Conservation (phyloP, 2,797 vertebrate genomes). For the Crenichthys baileyi region DNA sequence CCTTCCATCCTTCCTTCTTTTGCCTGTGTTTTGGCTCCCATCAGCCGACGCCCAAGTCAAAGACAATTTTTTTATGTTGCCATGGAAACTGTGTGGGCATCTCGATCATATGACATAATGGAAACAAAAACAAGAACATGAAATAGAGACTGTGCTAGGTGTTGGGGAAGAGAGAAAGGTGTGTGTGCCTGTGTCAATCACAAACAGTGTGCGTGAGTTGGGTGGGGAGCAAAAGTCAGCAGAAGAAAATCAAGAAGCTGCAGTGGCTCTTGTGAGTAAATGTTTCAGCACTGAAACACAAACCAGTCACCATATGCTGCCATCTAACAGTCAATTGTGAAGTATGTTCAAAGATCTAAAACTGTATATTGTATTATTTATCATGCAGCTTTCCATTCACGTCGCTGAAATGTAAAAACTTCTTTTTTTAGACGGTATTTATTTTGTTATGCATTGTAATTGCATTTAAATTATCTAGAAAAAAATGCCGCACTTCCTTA, state of each 20-base stretch:
- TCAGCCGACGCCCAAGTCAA: slow-evolving; percentile 49
- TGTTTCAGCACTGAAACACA: slow-evolving; percentile 15
- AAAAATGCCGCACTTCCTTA: background rate
- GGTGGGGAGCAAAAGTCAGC: slow-evolving; percentile 7
- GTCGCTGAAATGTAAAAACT: background rate
- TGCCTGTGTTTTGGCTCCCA: slow-evolving; percentile 36
- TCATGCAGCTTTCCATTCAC: background rate
- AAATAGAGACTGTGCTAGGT: slow-evolving; percentile 26
- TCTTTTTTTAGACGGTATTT: background rate
- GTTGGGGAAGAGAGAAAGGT: slow-evolving; percentile 31
- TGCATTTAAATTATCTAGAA: background rate
- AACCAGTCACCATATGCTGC: slow-evolving; percentile 6
- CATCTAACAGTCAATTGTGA: background rate
- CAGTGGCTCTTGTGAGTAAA: slow-evolving; percentile 7
- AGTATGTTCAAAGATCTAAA: slow-evolving; percentile 1
- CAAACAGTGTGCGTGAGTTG: background rate
- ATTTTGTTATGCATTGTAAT: background rate
- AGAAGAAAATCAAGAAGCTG: slow-evolving; percentile 14
- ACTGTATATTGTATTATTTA: background rate
- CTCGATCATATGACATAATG: slow-evolving; percentile 68
- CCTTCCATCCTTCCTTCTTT: slow-evolving; percentile 14
- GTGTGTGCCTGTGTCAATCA: slow-evolving; percentile 12
- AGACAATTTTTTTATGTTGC: slow-evolving; percentile 61
- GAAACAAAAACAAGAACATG: slow-evolving; percentile 56
- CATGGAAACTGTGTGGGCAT: slow-evolving; percentile 80